Evolutionary conservation across 2,797 vertebrate genomes (phyloP).

Genomic region (Lepidocolaptes lacrymiger): DNA sequence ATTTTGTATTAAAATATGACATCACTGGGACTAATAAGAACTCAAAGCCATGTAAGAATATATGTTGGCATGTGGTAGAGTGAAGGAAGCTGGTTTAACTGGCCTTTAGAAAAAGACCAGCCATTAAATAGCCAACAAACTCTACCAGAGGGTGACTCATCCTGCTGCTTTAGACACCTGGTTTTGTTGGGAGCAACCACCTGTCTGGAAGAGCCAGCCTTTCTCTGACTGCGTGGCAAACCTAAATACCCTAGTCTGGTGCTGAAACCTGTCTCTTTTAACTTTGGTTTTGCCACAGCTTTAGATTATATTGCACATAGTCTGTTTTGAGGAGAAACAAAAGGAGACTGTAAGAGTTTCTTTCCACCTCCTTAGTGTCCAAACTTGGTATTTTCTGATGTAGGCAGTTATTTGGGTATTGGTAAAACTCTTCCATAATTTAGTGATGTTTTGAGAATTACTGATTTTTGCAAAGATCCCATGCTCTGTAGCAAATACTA

Average conservation of each 20-base stretch:
- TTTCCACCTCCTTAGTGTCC: neutral
- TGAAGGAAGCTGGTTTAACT: constrained; percentile 37
- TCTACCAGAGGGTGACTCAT: constrained; percentile 14
- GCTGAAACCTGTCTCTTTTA: neutral
- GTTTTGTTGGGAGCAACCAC: neutral
- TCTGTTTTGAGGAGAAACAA: neutral
- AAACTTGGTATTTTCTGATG: neutral
- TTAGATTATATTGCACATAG: neutral
- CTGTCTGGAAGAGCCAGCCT: neutral
- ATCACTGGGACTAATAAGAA: neutral
- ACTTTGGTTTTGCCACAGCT: neutral
- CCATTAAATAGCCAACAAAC: neutral
- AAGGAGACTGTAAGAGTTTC: neutral
- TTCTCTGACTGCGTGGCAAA: neutral
- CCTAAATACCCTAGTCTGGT: neutral
- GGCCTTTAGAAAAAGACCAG: neutral
- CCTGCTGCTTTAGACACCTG: neutral
- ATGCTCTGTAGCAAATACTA: neutral
- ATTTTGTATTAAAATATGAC: neutral
- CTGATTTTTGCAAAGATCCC: neutral
- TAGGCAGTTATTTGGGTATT: neutral
- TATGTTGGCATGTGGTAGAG: neutral
- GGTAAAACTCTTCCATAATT: neutral
- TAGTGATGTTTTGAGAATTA: neutral
- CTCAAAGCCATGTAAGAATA: neutral